Evolutionary conservation across 92 coral and sea anemone species (phyloP).

Genomic region (Umimayanthus chanpuru): DNA sequence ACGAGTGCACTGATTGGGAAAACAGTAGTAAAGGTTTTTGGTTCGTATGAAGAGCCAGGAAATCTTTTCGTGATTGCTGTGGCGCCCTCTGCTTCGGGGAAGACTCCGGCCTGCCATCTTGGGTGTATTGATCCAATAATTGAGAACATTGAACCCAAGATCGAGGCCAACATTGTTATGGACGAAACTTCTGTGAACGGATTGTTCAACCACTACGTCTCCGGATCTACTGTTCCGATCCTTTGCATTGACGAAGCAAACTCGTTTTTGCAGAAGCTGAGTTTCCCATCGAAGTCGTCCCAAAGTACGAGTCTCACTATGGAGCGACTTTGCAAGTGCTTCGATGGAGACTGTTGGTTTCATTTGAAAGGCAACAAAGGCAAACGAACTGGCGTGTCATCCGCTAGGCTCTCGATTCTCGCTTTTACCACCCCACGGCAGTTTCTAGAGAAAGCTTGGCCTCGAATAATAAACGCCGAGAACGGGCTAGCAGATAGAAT

Average conservation of each 20-base stretch:
- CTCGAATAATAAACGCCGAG: constrained; percentile 46
- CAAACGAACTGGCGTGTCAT: constrained; percentile 56
- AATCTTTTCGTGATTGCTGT: constrained; percentile 62
- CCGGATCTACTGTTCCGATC: constrained; percentile 51
- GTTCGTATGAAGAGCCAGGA: constrained; percentile 49
- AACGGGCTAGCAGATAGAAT: constrained; percentile 47
- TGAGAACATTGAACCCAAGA: constrained; percentile 43
- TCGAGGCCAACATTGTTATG: constrained; percentile 51
- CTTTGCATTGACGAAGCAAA: constrained; percentile 72
- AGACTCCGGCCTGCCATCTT: constrained; percentile 21
- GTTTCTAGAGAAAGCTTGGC: constrained; percentile 59
- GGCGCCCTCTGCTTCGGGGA: constrained; percentile 71
- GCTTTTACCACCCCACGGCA: constrained; percentile 60
- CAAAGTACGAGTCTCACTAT: constrained; percentile 36
- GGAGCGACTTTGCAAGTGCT: constrained; percentile 65
- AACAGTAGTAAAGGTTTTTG: too few relatives aligned
- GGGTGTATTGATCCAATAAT: too few relatives aligned
- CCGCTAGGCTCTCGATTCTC: constrained; percentile 53
- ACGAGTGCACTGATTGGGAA: too few relatives aligned
- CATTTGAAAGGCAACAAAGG: constrained; percentile 66
- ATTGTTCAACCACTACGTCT: constrained; percentile 64
- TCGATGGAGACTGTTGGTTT: constrained; percentile 75
- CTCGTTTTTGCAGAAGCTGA: constrained; percentile 56
- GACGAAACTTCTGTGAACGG: constrained; percentile 67
- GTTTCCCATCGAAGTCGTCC: constrained; percentile 42